Base-by-base conservation (phyloP, 2,113 vertebrate species). In the Oncorhynchus masou region DNA sequence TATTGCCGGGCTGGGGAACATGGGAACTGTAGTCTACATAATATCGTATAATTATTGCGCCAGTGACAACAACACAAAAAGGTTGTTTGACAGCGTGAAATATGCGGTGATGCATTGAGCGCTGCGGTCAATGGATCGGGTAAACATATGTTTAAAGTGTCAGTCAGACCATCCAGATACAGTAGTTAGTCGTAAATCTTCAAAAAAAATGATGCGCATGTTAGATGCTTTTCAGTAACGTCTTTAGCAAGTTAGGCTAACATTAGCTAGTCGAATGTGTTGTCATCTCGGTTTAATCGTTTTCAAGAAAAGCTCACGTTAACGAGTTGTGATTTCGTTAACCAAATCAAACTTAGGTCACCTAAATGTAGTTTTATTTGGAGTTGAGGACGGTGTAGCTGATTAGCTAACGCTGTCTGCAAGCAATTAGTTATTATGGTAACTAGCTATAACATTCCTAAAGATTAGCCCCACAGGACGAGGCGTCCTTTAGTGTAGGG, bases 21-120 rank as follows among this genome's bases (percentile, higher is more conserved):
- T 89, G 92, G 93, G 92, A 89, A 86, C 81, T 91, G 89, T 84
- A 90, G 90, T 89, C 0, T 16, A 45, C 12, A 24, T 0, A 0
- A 2, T 22, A 48, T 91, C 90, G 90, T 83, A 16, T 73, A 75
- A 71, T 79, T 68, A 16, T n/a, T 75, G 88, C 85, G 90, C 3
- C 86, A 8, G 78, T 79, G 75, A 3, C 68, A 15, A 15, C 39
- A 84, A 88, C n/a, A 25, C 9, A 70, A 49, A 70, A 13, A 24
- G 67, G 31, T 29, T 29, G 67, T n/a, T 68, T 20, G 67, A 34
- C 13, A 39, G 67, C 1, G 64, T 66, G 64, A 67, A 67, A 31
- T 20, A 4, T 15, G 0, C 65, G 27, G 27, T 67, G 65, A 67
- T 31, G 25, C 25, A 5, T 31, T 67, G 25, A 67, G 1, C 1